Conservation (phyloP, 2,888 invertebrate species). For the Cephus rjabovi region DNA sequence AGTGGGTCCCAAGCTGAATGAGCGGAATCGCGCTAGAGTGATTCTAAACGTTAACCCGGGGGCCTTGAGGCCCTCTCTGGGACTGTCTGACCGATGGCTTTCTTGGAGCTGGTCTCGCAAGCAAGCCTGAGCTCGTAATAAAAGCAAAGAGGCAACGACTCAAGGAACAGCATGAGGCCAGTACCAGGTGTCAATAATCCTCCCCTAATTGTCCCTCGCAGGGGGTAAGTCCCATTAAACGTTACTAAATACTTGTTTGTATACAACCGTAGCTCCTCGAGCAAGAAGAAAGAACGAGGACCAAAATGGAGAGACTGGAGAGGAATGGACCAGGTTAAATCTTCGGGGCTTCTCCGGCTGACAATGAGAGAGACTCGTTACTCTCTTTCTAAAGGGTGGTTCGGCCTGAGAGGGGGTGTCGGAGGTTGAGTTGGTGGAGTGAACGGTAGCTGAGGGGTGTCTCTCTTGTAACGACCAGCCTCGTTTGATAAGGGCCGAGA, state of each 20-base stretch:
- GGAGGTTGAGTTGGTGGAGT: background rate
- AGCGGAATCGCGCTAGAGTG: background rate
- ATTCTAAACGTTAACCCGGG: background rate
- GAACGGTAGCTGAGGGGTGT: background rate
- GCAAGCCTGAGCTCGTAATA: background rate
- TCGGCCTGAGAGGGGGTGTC: background rate
- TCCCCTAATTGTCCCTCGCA: constrained; percentile 58
- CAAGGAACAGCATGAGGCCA: constrained; percentile 55
- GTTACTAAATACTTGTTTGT: constrained; percentile 62
- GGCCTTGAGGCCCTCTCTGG: background rate
- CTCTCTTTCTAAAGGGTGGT: background rate
- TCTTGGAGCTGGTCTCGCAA: background rate
- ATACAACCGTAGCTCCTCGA: constrained; percentile 50
- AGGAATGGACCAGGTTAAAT: background rate
- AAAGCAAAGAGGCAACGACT: constrained; percentile 44
- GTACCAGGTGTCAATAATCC: constrained; percentile 66
- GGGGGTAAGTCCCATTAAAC: constrained; percentile 61
- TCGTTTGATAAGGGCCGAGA: constrained; percentile 45
- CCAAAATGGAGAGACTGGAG: background rate
- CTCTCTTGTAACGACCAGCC: constrained; percentile 5
- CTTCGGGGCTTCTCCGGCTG: background rate
- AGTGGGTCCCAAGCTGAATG: background rate
- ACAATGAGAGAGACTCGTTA: background rate
- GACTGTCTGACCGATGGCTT: background rate
- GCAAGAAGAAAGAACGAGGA: constrained; percentile 22